Evolutionary conservation across 2,797 vertebrate species (phyloP).

Genomic region (Alosa sapidissima): DNA sequence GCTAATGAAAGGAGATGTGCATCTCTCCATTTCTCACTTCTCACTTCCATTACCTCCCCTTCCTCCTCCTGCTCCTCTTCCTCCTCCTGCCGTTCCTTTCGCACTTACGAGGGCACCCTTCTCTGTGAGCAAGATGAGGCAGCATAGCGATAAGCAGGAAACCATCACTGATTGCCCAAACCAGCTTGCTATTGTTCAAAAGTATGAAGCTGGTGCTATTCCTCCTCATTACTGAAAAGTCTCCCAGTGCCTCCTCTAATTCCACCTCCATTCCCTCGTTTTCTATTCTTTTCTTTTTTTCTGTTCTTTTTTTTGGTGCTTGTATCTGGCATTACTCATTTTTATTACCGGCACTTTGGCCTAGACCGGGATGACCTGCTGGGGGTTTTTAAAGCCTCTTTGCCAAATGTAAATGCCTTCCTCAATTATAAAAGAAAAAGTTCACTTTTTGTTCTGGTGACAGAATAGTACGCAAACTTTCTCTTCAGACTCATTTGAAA

Average conservation of each 20-base stretch:
- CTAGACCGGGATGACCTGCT: constrained; percentile 52
- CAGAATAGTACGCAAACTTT: constrained; percentile 63
- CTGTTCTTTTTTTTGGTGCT: constrained; percentile 37
- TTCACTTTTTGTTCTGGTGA: constrained; percentile 55
- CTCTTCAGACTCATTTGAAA: not conserved
- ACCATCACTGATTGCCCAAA: constrained; percentile 25
- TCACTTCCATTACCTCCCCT: not conserved
- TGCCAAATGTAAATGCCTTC: constrained; percentile 72
- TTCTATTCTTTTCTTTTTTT: constrained; percentile 42
- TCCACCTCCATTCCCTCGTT: constrained; percentile 56
- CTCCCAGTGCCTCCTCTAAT: constrained; percentile 61
- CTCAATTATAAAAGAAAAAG: constrained; percentile 75
- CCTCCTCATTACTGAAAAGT: constrained; percentile 70
- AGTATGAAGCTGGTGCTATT: constrained; percentile 54
- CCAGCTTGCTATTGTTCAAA: constrained; percentile 32
- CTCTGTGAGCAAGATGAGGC: constrained; percentile 6
- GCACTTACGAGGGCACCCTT: not conserved
- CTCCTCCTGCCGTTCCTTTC: not conserved
- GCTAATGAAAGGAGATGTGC: constrained; percentile 6
- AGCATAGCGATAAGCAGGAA: constrained; percentile 6
- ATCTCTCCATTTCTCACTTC: not conserved
- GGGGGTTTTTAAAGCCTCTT: constrained; percentile 63
- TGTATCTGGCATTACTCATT: constrained; percentile 68
- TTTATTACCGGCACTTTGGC: constrained; percentile 65
- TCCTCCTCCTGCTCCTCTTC: not conserved